phyloP scores from a whole-genome alignment of 1,140 invertebrate species.

The Luehdorfia chinensis region DNA sequence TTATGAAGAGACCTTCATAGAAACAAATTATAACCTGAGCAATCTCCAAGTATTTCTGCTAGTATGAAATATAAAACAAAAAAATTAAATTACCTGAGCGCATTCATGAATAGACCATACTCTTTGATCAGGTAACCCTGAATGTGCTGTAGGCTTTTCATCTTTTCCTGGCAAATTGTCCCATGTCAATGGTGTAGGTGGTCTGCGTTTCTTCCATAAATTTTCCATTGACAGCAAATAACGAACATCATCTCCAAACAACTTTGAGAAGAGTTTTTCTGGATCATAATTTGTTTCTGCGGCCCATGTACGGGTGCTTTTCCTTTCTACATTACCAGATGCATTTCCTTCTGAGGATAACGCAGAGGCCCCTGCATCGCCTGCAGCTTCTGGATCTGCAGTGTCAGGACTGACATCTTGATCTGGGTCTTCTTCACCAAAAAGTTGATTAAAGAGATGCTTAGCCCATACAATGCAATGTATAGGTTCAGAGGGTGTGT shows the following conservation, averaged over 20 bases:
- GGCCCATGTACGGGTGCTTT: constrained; percentile 95
- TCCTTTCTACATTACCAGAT: constrained; percentile 85
- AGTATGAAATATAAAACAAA: no score
- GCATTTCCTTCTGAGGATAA: constrained; percentile 49
- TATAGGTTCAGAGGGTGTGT: constrained; percentile 99
- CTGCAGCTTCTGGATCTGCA: constrained; percentile 91
- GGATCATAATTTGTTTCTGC: constrained; percentile 90
- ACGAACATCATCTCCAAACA: constrained; percentile 97
- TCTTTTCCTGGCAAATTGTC: constrained; percentile 81
- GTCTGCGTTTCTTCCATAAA: constrained; percentile 92
- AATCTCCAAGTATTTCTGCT: no score
- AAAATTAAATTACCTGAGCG: constrained; percentile 55
- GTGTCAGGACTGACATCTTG: constrained; percentile 99
- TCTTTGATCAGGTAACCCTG: constrained; percentile 83
- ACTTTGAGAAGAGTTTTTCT: constrained; percentile 89
- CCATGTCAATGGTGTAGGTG: constrained; percentile 90
- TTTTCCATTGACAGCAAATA: constrained; percentile 97
- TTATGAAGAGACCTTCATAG: no score
- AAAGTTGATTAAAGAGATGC: constrained; percentile 99
- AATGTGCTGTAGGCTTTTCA: constrained; percentile 50
- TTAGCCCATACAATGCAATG: constrained; percentile 99
- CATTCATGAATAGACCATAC: constrained; percentile 87
- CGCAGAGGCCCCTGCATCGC: constrained; percentile 67
- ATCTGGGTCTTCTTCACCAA: constrained; percentile 97
- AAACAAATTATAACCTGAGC: no score